phyloP scores from a whole-genome alignment of 2,797 vertebrate genomes.

The Echiichthys vipera region DNA sequence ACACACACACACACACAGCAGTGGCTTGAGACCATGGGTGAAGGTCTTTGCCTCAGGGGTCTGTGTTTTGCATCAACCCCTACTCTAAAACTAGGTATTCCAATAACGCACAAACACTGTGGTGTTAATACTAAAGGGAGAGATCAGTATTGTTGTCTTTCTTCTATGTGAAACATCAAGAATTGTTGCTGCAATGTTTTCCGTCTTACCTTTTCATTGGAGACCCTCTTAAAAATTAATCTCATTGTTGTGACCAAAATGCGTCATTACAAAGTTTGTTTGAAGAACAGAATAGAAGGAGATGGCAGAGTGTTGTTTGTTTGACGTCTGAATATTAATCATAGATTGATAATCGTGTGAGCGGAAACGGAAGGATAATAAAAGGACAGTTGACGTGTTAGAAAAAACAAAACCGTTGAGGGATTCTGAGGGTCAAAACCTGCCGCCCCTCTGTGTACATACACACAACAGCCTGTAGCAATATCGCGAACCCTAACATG shows the following conservation, averaged over 20 bases:
- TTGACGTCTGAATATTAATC: constrained; percentile 44
- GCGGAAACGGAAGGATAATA: constrained; percentile 24
- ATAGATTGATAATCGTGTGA: constrained; percentile 20
- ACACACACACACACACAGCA: constrained; percentile 39
- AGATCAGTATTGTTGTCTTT: constrained; percentile 10
- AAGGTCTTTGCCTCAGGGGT: constrained; percentile 67
- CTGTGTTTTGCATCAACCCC: constrained; percentile 59
- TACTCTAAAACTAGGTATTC: constrained; percentile 45
- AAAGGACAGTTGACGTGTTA: constrained; percentile 31
- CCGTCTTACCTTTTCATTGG: constrained; percentile 12
- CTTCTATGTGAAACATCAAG: constrained; percentile 27
- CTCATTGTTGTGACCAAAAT: constrained; percentile 5
- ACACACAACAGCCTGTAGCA: constrained; percentile 38
- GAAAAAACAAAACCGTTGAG: constrained; percentile 2
- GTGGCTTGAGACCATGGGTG: constrained; percentile 57
- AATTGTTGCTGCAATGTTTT: constrained; percentile 28
- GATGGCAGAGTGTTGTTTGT: constrained; percentile 18
- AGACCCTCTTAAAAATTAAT: constrained; percentile 25
- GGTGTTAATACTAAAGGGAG: constrained; percentile 46
- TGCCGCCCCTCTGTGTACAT: constrained; percentile 20
- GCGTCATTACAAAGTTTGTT: constrained; percentile 35
- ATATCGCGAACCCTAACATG: constrained; percentile 43
- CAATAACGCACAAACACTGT: constrained; percentile 19
- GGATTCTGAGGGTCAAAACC: constrained; percentile 22
- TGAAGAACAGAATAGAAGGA: constrained; percentile 31